These are phyloP conservation scores for Falcaria lacertinaria DNA, from an alignment of 2,888 invertebrate genomes.

Conservation along the genomic window DNA sequence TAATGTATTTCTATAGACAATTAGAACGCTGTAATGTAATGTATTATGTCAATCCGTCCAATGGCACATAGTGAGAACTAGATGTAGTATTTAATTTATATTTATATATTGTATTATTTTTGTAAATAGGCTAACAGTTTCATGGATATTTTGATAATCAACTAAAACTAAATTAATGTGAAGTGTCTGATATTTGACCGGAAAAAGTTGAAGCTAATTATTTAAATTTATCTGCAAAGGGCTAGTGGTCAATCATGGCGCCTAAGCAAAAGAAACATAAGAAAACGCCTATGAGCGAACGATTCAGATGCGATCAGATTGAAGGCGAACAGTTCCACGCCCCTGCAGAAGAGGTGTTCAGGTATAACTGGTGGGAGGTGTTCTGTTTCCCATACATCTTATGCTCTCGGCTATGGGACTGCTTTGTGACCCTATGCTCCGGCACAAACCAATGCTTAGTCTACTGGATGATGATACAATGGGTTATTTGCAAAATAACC, in stretches of 20 bases:
- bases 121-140: too few relatives aligned
- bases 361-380: slow-evolving; percentile 61
- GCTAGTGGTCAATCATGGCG: slow-evolving; percentile 24
- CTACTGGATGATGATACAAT: slow-evolving; percentile 64
- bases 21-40: too few relatives aligned
- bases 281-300: slow-evolving; percentile 11
- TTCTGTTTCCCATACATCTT: slow-evolving; percentile 64
- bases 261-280: slow-evolving; percentile 34
- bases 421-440: slow-evolving; percentile 46
- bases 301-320: slow-evolving; percentile 37
- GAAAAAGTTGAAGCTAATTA: too few relatives aligned
- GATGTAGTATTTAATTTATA: too few relatives aligned
- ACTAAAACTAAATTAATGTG: too few relatives aligned
- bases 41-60: too few relatives aligned
- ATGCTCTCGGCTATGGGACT: slow-evolving; percentile 51
- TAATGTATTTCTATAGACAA: too few relatives aligned
- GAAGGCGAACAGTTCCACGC: slow-evolving; percentile 47
- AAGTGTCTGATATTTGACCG: too few relatives aligned
- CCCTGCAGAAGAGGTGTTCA: slow-evolving; percentile 44
- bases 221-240: too few relatives aligned
- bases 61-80: too few relatives aligned
- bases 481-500: slow-evolving; percentile 61
- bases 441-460: slow-evolving; percentile 60
- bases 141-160: too few relatives aligned
- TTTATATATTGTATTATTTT: too few relatives aligned